Evolutionary conservation across 2,888 invertebrate species (phyloP).

Genomic region (Nemapogon koenigi): DNA sequence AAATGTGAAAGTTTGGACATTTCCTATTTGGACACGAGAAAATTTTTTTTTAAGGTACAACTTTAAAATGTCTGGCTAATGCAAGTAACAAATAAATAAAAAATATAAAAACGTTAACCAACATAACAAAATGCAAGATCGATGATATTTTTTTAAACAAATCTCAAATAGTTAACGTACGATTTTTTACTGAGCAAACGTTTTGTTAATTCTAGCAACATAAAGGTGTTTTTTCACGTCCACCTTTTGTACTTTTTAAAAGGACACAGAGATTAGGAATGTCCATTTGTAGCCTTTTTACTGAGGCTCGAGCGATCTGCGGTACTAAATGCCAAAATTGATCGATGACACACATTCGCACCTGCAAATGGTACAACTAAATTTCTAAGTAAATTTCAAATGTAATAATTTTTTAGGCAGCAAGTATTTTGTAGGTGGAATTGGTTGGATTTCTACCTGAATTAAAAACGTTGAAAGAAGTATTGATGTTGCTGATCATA

Average conservation of each 20-base stretch:
- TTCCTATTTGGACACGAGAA: too few relatives aligned
- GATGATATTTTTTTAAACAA: constrained; percentile 35
- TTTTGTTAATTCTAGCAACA: constrained; percentile 4
- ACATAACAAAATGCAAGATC: constrained; percentile 36
- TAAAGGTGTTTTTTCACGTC: constrained; percentile 26
- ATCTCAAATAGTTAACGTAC: too few relatives aligned
- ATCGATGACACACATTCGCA: constrained; percentile 40
- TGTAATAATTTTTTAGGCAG: too few relatives aligned
- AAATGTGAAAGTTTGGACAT: too few relatives aligned
- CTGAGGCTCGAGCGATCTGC: constrained; percentile 20
- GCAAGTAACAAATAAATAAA: background rate
- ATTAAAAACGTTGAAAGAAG: too few relatives aligned
- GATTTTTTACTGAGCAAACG: constrained; percentile 7
- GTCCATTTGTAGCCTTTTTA: constrained; percentile 49
- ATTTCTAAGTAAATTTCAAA: constrained; percentile 5
- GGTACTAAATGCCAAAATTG: constrained; percentile 51
- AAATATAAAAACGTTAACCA: too few relatives aligned
- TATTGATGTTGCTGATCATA: too few relatives aligned
- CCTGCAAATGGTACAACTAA: constrained; percentile 29
- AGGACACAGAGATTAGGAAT: constrained; percentile 53
- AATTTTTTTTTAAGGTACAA: too few relatives aligned
- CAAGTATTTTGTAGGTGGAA: too few relatives aligned
- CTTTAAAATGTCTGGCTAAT: background rate
- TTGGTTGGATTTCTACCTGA: too few relatives aligned
- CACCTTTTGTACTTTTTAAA: constrained; percentile 45